phyloP scores from a whole-genome alignment of 2,888 invertebrate genomes.

The Lasius platythorax region DNA sequence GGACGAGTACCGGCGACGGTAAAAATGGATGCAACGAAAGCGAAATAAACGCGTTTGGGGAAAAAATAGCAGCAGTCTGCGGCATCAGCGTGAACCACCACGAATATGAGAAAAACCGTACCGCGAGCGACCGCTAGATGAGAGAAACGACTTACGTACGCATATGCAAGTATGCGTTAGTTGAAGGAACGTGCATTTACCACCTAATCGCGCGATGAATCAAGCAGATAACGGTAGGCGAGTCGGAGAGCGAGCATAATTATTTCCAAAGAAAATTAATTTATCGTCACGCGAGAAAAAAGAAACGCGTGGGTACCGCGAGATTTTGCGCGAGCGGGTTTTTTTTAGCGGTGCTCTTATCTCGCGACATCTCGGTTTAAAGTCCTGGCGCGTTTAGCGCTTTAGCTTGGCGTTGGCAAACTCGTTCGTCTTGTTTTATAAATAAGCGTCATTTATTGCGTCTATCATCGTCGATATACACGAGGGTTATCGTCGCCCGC shows the following conservation, averaged over 20 bases:
- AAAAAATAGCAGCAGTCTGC: conserved; percentile 42
- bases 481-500: conserved; percentile 61
- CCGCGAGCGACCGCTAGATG: conserved; percentile 27
- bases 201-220: conserved; percentile 54
- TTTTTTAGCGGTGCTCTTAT: conserved; percentile 18
- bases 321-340: conserved; percentile 8
- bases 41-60: conserved; percentile 50
- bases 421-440: conserved; percentile 61
- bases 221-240: conserved; percentile 43
- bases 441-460: conserved; percentile 78
- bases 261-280: conserved; percentile 54
- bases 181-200: conserved; percentile 30
- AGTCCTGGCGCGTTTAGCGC: neutral
- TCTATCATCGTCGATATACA: conserved; percentile 74
- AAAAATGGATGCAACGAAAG: conserved; percentile 45
- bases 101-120: conserved; percentile 41
- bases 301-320: conserved; percentile 53
- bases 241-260: conserved; percentile 39
- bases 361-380: conserved; percentile 35
- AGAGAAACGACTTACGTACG: conserved; percentile 32
- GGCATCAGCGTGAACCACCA: conserved; percentile 32
- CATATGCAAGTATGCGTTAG: neutral
- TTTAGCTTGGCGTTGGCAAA: neutral
- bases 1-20: conserved; percentile 24
- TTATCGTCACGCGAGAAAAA: conserved; percentile 44